Base-by-base conservation (phyloP, 2,888 invertebrate species). In the Plebejus argus region DNA sequence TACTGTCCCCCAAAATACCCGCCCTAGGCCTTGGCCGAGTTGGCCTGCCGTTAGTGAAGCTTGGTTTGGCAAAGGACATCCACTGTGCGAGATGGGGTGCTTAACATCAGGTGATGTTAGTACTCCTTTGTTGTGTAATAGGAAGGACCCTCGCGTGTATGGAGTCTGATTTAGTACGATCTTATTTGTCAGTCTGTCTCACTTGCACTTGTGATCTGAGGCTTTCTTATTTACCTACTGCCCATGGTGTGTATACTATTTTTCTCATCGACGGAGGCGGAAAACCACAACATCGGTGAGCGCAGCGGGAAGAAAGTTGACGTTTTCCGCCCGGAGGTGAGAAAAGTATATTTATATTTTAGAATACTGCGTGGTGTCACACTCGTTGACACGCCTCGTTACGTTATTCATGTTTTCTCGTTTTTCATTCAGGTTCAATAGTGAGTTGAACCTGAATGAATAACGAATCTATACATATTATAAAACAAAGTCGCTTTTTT, bases 1-100 rank as follows among this genome's bases (percentile, higher is more conserved):
- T 45, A 20, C 39, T 20, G 71, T 39, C 71, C 70, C 39, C 39
- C 12, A 45, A 35, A 72, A 39, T 39, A 39, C 20, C 6, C 39
- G 45, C 72, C 39, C 72, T 45, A 72, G 72, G 45, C 72, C 72
- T 72, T 72, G 72, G 45, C 72, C 72, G 20, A 72, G 20, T 72
- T 72, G 72, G 72, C 72, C 45, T 72, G 6, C 10, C n/a, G 23
- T 20, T 45, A 45, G n/a, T 39, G n/a, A 71, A 71, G 66, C 28
- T 66, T 15, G 66, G 66, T 33, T 66, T 66, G 66, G 66, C 66
- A 61, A 61, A 66, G 33, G 66, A 66, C 66, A 66, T 66, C 28
- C 18, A 28, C 66, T 33, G 28, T 66, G 28, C 4, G 28, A 5
- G 28, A 66, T 66, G 18, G 66, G 15, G 33, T 18, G 33, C 66